Evolutionary conservation across 2,113 vertebrate species (phyloP).

Genomic region (Chascanopsetta lugubris): DNA sequence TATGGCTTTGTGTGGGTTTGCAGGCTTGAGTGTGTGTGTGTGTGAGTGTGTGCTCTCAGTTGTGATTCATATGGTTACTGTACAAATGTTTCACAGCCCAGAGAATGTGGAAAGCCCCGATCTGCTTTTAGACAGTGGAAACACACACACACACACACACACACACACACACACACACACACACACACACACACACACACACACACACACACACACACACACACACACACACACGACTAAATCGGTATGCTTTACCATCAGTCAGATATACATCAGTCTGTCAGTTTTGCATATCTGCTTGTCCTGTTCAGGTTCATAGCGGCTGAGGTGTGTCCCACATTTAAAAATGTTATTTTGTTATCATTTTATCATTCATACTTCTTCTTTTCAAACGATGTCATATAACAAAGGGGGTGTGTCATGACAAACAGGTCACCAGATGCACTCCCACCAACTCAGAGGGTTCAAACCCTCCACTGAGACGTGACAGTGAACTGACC

Average conservation of each 20-base stretch:
- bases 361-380: too few relatives aligned
- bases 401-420: background rate
- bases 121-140: constrained; percentile 67
- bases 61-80: constrained; percentile 76
- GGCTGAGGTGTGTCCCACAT: constrained; percentile 4
- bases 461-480: too few relatives aligned
- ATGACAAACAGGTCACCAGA: too few relatives aligned
- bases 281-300: constrained; percentile 18
- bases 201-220: constrained; percentile 11
- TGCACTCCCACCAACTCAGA: too few relatives aligned
- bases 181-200: background rate
- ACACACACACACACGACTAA: constrained; percentile 2
- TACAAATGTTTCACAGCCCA: constrained; percentile 62
- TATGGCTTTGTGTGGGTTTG: constrained; percentile 61
- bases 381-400: background rate
- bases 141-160: constrained; percentile 23
- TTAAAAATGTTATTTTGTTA: background rate
- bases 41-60: constrained; percentile 51
- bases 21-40: constrained; percentile 28
- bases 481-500: too few relatives aligned
- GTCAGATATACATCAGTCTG: constrained; percentile 18
- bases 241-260: constrained; percentile 12
- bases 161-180: constrained; percentile 11
- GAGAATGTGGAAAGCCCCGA: constrained; percentile 75
- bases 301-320: background rate